Conservation (phyloP, 2,888 invertebrate genomes). For the Macrosiphum euphorbiae region DNA sequence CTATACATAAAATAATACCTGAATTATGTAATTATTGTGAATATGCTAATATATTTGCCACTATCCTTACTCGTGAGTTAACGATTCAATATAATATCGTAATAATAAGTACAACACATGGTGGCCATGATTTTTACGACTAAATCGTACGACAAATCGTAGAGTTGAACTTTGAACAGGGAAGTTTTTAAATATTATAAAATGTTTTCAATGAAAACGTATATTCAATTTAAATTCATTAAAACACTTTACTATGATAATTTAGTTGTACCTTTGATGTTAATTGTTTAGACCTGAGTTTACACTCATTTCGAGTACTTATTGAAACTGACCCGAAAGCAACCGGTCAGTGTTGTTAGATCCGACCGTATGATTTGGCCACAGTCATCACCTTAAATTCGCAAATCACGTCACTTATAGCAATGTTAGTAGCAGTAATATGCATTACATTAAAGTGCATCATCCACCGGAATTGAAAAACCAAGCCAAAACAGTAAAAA, state of each 20-base stretch:
- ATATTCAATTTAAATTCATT: neutral
- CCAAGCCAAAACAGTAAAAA: neutral
- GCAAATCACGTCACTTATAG: neutral
- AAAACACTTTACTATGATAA: neutral
- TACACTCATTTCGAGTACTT: neutral
- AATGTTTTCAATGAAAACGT: neutral
- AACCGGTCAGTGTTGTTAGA: neutral
- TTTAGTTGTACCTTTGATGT: neutral
- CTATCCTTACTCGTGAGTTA: neutral
- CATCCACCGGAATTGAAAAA: neutral
- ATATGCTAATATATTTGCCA: neutral
- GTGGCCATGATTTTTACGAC: too few relatives aligned
- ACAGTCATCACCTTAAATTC: neutral
- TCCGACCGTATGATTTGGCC: neutral
- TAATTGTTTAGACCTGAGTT: neutral
- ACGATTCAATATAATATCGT: neutral
- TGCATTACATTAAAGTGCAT: neutral
- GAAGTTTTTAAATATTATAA: neutral
- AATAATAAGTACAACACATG: neutral
- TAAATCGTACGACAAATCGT: neutral
- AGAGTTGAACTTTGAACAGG: neutral
- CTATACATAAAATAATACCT: neutral
- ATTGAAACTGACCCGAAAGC: too few relatives aligned
- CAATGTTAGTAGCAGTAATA: neutral
- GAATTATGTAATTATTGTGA: neutral